Percentiles rank a stretch among this genome's conserved stretches.
Evolutionary conservation across 1,140 invertebrate genomes (phyloP).

Genomic region (Caenorhabditis briggsae): DNA sequence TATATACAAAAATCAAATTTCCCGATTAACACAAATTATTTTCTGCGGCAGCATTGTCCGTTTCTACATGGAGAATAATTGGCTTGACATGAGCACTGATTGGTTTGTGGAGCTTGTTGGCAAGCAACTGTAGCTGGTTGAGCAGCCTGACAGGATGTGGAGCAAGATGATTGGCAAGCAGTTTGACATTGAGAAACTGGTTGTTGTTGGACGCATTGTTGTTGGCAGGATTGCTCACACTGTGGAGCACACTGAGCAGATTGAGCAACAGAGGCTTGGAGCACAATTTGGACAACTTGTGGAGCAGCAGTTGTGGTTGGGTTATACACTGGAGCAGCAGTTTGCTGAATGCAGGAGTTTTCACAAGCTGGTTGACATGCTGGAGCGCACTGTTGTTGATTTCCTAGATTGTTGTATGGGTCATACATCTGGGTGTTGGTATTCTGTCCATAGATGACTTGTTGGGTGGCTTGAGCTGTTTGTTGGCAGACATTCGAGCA

Average conservation of each 20-base stretch:
- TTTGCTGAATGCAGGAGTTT: slow-evolving; percentile 40
- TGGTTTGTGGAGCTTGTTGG: slow-evolving; percentile 36
- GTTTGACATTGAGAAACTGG: slow-evolving; percentile 57
- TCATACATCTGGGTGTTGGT: slow-evolving; percentile 22
- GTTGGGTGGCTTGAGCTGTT: slow-evolving; percentile 26
- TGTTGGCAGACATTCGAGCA: slow-evolving; percentile 19
- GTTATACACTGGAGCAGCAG: neutral
- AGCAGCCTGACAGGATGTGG: slow-evolving; percentile 10
- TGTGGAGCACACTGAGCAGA: slow-evolving; percentile 47
- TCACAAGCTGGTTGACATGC: slow-evolving; percentile 39
- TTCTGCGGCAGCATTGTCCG: slow-evolving; percentile 32
- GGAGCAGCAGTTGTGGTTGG: neutral
- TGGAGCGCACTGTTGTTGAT: slow-evolving; percentile 35
- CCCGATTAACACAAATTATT: neutral
- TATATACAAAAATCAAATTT: slow-evolving; percentile 22
- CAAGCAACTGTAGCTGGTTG: slow-evolving; percentile 50
- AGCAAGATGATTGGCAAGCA: slow-evolving; percentile 54
- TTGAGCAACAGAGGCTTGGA: slow-evolving; percentile 43
- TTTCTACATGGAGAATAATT: slow-evolving; percentile 33
- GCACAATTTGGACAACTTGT: slow-evolving; percentile 48
- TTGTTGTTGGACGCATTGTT: slow-evolving; percentile 60
- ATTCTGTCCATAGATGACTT: slow-evolving; percentile 30
- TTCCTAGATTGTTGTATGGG: slow-evolving; percentile 9
- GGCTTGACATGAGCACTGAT: neutral
- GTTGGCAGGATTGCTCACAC: slow-evolving; percentile 56